These are phyloP conservation scores for Cerceris ruficornis DNA, from an alignment of 2,888 invertebrate species.

Conservation along the genomic window DNA sequence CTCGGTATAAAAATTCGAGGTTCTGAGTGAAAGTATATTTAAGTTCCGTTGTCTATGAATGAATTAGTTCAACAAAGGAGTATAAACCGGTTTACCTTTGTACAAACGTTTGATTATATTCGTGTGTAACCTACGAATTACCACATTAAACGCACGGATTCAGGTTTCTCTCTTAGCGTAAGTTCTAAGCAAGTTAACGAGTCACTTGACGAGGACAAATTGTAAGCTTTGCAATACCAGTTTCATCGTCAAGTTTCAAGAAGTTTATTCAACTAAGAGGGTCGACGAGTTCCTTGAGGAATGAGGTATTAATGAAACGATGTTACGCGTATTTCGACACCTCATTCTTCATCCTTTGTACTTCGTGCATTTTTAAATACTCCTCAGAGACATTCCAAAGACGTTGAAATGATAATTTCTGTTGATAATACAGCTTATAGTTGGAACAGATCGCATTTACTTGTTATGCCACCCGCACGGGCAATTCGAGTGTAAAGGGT, in stretches of 20 bases:
- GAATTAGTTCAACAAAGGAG: too few relatives aligned
- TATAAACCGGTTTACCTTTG: too few relatives aligned
- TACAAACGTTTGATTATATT: background rate
- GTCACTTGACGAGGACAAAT: slow-evolving; percentile 41
- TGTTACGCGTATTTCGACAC: background rate
- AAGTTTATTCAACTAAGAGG: slow-evolving; percentile 18
- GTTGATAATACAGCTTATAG: too few relatives aligned
- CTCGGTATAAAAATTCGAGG: too few relatives aligned
- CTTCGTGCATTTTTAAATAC: background rate
- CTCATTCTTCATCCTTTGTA: background rate
- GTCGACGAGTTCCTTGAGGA: slow-evolving; percentile 6
- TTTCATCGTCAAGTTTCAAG: slow-evolving; percentile 17
- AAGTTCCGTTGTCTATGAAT: too few relatives aligned
- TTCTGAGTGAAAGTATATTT: too few relatives aligned
- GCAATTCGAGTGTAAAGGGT: too few relatives aligned
- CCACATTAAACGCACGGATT: background rate
- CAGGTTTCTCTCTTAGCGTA: slow-evolving; percentile 10
- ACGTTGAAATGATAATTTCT: too few relatives aligned
- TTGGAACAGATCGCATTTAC: too few relatives aligned
- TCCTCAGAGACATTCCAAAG: background rate
- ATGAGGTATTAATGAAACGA: background rate
- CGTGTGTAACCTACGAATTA: background rate
- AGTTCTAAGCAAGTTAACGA: slow-evolving; percentile 34
- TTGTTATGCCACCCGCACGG: too few relatives aligned
- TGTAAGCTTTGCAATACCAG: slow-evolving; percentile 17